phyloP scores from a whole-genome alignment of 2,888 invertebrate genomes.

The Heliconius sara region DNA sequence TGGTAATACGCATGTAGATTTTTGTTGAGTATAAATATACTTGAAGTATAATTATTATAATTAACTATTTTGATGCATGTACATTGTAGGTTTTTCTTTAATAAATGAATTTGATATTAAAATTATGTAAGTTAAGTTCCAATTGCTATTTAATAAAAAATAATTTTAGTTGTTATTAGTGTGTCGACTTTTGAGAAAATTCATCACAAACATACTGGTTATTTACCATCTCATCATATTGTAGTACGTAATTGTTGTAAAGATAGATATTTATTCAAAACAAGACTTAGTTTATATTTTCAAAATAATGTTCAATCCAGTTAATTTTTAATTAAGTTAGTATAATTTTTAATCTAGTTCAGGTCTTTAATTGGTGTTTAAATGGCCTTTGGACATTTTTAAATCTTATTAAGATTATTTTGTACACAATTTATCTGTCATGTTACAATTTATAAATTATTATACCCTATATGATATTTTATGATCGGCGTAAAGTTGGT shows the following conservation, averaged over 20 bases:
- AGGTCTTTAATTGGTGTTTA: not conserved
- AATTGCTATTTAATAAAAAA: not conserved
- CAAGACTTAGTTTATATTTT: not conserved
- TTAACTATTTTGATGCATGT: not conserved
- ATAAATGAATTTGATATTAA: not conserved
- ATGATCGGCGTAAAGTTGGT: constrained; percentile 2
- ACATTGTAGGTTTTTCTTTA: not conserved
- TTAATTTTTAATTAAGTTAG: not conserved
- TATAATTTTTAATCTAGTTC: not conserved
- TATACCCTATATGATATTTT: constrained; percentile 7
- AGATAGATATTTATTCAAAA: not conserved
- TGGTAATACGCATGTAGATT: not conserved
- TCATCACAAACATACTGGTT: not conserved
- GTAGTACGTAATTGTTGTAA: not conserved
- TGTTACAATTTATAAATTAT: constrained; percentile 10
- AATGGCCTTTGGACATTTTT: not conserved
- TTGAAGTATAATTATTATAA: not conserved
- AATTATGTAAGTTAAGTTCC: not conserved
- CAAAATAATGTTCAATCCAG: not conserved
- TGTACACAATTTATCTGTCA: constrained; percentile 1
- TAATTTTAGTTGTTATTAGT: not conserved
- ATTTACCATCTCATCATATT: not conserved
- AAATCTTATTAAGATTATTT: not conserved
- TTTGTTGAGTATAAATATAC: not conserved
- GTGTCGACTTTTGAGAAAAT: not conserved